phyloP scores from a whole-genome alignment of 1,140 invertebrate genomes.

The Galleria mellonella region DNA sequence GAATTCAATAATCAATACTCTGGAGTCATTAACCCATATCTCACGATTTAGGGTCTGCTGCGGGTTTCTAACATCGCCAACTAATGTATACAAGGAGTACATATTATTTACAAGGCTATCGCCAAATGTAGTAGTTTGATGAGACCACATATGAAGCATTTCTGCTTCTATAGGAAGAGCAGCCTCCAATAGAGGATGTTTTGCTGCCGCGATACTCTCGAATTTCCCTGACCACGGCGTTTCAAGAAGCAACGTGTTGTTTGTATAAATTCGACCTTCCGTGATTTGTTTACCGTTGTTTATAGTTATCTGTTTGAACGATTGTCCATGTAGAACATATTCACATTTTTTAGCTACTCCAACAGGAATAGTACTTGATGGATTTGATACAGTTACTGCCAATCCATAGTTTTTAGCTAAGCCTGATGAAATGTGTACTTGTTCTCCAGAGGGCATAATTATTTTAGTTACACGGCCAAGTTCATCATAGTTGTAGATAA shows the following conservation, averaged over 20 bases:
- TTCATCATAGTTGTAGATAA: slow-evolving; percentile 92
- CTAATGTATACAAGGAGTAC: slow-evolving; percentile 86
- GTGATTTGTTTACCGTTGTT: slow-evolving; percentile 79
- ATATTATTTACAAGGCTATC: slow-evolving; percentile 84
- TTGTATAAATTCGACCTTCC: slow-evolving; percentile 83
- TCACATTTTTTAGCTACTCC: slow-evolving; percentile 76
- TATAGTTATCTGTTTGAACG: slow-evolving; percentile 74
- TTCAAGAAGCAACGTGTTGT: slow-evolving; percentile 83
- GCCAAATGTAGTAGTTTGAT: slow-evolving; percentile 85
- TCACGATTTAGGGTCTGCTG: slow-evolving; percentile 88
- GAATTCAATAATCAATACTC: slow-evolving; percentile 91
- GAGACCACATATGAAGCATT: slow-evolving; percentile 91
- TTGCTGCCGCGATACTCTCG: slow-evolving; percentile 83
- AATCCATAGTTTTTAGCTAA: slow-evolving; percentile 84
- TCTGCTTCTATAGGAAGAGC: slow-evolving; percentile 93
- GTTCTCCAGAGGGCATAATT: slow-evolving; percentile 92
- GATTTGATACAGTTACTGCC: slow-evolving; percentile 80
- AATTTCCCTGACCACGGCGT: slow-evolving; percentile 82
- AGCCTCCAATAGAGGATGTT: slow-evolving; percentile 90
- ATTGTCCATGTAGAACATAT: slow-evolving; percentile 74
- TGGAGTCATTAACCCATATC: slow-evolving; percentile 88
- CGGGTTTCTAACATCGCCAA: slow-evolving; percentile 87
- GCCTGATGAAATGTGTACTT: slow-evolving; percentile 84
- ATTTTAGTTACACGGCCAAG: slow-evolving; percentile 88
- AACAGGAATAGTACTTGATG: slow-evolving; percentile 62